These are phyloP conservation scores for Linnaemya tessellans DNA, from an alignment of 2,888 invertebrate genomes.

Conservation along the genomic window DNA sequence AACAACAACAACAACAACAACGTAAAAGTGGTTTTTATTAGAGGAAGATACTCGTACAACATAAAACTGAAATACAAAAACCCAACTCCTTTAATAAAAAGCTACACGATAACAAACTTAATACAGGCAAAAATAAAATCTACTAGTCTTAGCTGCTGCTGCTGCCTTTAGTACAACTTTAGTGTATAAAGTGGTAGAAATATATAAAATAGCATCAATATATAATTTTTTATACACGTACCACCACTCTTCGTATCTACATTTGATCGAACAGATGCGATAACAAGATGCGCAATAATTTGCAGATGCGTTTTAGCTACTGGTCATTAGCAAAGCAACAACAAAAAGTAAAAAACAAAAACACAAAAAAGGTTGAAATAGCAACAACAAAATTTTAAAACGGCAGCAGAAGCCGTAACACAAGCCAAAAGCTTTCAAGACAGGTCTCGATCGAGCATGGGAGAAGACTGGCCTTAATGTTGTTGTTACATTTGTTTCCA, in stretches of 20 bases:
- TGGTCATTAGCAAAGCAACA: constrained; percentile 77
- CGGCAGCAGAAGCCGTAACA: constrained; percentile 50
- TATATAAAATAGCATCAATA: constrained; percentile 27
- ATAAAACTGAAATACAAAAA: neutral
- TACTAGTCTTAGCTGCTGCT: neutral
- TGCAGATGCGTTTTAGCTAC: constrained; percentile 80
- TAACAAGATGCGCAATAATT: constrained; percentile 76
- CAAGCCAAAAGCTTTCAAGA: constrained; percentile 47
- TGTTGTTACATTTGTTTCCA: constrained; percentile 23
- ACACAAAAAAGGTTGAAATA: neutral
- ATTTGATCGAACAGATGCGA: constrained; percentile 74
- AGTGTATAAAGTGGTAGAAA: constrained; percentile 10
- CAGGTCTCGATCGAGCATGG: constrained; percentile 46
- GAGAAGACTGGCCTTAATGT: constrained; percentile 44
- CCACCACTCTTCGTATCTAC: constrained; percentile 49
- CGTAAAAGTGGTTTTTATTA: constrained; percentile 52
- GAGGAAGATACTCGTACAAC: constrained; percentile 50
- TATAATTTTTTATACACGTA: constrained; percentile 24
- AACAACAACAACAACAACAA: neutral
- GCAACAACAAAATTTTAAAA: constrained; percentile 24
- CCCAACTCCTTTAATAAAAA: constrained; percentile 49
- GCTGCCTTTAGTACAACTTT: constrained; percentile 22
- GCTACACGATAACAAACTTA: constrained; percentile 41
- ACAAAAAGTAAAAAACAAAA: constrained; percentile 12
- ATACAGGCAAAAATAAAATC: constrained; percentile 5